Percentiles rank a stretch among this genome's conserved stretches.
These are phyloP conservation scores for Himantopus leucocephalus DNA, from an alignment of 2,113 vertebrate genomes.

Conservation along the genomic window DNA sequence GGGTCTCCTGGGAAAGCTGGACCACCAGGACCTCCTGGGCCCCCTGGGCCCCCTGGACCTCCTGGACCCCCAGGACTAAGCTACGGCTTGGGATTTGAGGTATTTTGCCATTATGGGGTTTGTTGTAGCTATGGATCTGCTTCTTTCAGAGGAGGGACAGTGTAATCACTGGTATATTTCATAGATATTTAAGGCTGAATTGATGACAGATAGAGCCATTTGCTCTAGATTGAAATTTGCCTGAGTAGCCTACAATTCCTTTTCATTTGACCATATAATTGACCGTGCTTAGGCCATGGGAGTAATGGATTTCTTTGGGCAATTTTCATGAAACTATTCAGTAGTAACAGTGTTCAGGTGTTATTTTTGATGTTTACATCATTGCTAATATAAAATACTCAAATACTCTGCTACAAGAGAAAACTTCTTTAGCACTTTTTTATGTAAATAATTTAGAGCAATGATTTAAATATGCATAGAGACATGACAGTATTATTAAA, in stretches of 20 bases:
- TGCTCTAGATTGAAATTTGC: background rate
- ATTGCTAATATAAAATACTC: background rate
- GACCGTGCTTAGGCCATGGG: background rate
- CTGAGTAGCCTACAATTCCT: background rate
- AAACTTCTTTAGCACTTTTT: background rate
- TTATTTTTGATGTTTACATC: background rate
- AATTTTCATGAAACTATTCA: background rate
- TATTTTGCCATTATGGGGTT: constrained; percentile 27
- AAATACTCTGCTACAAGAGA: background rate
- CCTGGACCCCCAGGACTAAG: constrained; percentile 62
- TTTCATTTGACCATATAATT: background rate
- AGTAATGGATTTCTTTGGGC: background rate
- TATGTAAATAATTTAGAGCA: background rate
- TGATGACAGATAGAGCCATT: background rate
- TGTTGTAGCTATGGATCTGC: background rate
- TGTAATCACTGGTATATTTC: background rate
- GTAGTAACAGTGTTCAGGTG: background rate
- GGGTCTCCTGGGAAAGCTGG: constrained; percentile 80
- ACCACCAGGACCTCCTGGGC: constrained; percentile 82
- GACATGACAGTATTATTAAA: background rate
- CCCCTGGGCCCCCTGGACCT: constrained; percentile 79
- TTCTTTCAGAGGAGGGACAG: background rate
- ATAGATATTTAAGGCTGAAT: background rate
- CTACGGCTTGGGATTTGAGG: constrained; percentile 80
- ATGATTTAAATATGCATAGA: background rate